Percentiles rank a stretch among this genome's conserved stretches.
Conservation (phyloP, 2,113 vertebrate genomes). For the Eptesicus fuscus region DNA sequence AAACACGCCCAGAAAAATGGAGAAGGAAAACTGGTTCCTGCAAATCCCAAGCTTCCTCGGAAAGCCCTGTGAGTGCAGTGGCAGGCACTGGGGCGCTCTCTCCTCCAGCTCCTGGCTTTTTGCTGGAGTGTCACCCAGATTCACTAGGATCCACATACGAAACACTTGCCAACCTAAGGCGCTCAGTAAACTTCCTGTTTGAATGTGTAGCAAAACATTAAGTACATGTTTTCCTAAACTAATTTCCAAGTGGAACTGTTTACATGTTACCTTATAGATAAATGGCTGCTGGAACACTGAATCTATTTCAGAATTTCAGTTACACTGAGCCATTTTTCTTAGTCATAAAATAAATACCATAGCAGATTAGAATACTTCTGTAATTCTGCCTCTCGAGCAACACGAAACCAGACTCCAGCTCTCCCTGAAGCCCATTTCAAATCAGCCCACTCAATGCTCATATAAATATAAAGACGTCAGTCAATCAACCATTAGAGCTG, state of each 20-base stretch:
- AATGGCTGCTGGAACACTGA: slow-evolving; percentile 23
- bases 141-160: background rate
- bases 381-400: slow-evolving; percentile 19
- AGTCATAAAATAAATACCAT: slow-evolving; percentile 58
- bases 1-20: background rate
- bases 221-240: slow-evolving; percentile 28
- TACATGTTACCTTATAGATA: slow-evolving; percentile 29
- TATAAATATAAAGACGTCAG: background rate
- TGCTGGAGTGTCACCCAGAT: background rate
- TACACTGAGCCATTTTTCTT: slow-evolving; percentile 52
- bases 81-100: background rate
- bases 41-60: background rate
- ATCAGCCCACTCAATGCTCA: background rate
- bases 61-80: background rate
- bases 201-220: background rate
- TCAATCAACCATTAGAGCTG: background rate
- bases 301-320: slow-evolving; percentile 48
- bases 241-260: slow-evolving; percentile 25
- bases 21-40: background rate
- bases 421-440: slow-evolving; percentile 13
- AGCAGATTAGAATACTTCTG: slow-evolving; percentile 27
- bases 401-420: background rate
- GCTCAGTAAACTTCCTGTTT: background rate
- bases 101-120: background rate
- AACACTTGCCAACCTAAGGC: background rate